These are phyloP conservation scores for Pedicia rivosa DNA, from an alignment of 2,888 invertebrate genomes.

Conservation along the genomic window DNA sequence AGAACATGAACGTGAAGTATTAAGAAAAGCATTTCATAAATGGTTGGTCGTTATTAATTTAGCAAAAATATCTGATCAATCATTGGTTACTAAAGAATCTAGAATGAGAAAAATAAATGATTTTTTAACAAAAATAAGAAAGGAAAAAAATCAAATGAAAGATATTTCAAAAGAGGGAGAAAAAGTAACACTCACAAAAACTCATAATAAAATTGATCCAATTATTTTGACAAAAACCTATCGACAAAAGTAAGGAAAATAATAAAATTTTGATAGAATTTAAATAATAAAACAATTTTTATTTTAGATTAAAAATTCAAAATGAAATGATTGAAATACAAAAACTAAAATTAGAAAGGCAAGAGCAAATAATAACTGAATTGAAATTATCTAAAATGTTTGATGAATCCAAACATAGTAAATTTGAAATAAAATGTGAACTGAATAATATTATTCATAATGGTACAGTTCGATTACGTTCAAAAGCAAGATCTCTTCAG, in stretches of 20 bases:
- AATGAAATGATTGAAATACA: constrained; percentile 57
- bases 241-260: constrained; percentile 23
- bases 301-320: constrained; percentile 46
- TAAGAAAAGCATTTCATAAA: constrained; percentile 22
- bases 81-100: constrained; percentile 16
- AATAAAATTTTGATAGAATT: too few relatives aligned
- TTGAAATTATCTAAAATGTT: constrained; percentile 51
- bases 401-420: constrained; percentile 43
- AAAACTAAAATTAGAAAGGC: constrained; percentile 50
- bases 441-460: constrained; percentile 38
- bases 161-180: not conserved
- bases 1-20: constrained; percentile 11
- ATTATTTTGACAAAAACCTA: constrained; percentile 20
- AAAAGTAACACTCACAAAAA: not conserved
- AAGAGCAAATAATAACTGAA: constrained; percentile 55
- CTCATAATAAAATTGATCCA: constrained; percentile 1
- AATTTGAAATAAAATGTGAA: constrained; percentile 39
- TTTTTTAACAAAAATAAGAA: constrained; percentile 26
- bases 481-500: constrained; percentile 31
- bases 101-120: constrained; percentile 26
- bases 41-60: constrained; percentile 28
- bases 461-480: constrained; percentile 37
- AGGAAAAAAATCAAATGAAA: constrained; percentile 19
- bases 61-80: constrained; percentile 24
- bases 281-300: not conserved